Evolutionary conservation across 2,888 invertebrate species (phyloP), one percentile per base, ranked within the genome.

Genomic region (Zhengitettix transpicula): DNA sequence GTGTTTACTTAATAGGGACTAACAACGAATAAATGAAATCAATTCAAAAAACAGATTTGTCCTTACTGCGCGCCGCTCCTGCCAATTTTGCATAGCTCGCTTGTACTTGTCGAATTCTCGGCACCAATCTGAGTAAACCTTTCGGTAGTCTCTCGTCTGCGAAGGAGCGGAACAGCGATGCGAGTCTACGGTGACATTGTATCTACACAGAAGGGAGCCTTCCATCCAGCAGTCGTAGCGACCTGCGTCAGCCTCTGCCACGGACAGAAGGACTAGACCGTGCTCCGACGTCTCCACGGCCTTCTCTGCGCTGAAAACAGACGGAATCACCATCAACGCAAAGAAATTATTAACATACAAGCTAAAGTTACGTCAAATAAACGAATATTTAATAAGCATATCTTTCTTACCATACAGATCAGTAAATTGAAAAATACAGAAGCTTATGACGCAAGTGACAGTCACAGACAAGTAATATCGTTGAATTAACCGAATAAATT

Each of bases 41-140:
- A 28, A 28, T 28, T n/a, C n/a, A n/a, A n/a, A n/a, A n/a, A n/a
- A n/a, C n/a, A n/a, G n/a, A n/a, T n/a, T 28, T 47, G 47, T 14
- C 12, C 47, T 47, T 47, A 47, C 47, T 77, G 90, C 89, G 81
- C 94, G 93, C 73, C 91, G 92, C 71, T 87, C 81, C 75, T 94
- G 92, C 94, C 94, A 95, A 66, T 86, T 87, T 72, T 93, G 92
- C 93, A 94, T 93, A 42, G 93, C 94, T 61, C 86, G 85, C 77
- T 96, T 96, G 75, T 97, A 97, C 73, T 93, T 92, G 74, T 96
- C 94, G 74, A 96, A 96, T 75, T 96, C 95, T 74, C 95, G 92
- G 76, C 97, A 97, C 97, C 97, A 98, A 74, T 96, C 95, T 40
- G 95, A 91, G 75, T 96, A 96, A 66, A 95, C 91, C 76, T 92